Base-by-base conservation (phyloP, 1,140 invertebrate genomes). In the Schlechtendalia chinensis region DNA sequence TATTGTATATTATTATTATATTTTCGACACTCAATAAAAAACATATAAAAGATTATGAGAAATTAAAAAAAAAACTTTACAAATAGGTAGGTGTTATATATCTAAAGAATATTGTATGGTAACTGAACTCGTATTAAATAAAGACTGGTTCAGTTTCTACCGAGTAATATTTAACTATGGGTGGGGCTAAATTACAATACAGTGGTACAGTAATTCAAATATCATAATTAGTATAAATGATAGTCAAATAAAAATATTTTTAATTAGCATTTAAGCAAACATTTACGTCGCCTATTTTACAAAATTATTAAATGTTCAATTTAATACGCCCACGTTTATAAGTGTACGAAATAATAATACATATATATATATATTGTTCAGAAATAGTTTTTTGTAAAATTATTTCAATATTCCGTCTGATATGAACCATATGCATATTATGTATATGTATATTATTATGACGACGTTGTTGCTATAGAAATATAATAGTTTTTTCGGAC, bases 391-490 rank as follows among this genome's bases (percentile, higher is more conserved):
- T 39, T 39, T 3, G 32, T 39, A 39, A 39, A 4, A 39, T 39
- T 39, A 39, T 39, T 39, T 39, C 32, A 39, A 39, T 39, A 39
- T 39, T 3, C 8, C 8, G 8, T 39, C 32, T 3, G 32, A 8
- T 39, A 39, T 12, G 47, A 1, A 14, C 8, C 11, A 5, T 19
- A 47, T 67, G 11, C 39, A 69, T 39, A 39, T 39, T 39, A 39
- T 39, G 32, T 39, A 39, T 39, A 39, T 39, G n/a, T n/a, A n/a
- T n/a, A n/a, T n/a, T n/a, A 39, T 39, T 39, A 39, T 12, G 6
- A 69, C 47, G 11, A 65, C 32, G 11, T 69, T 24, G 67, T 71
- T 71, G 47, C 67, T 71, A 71, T 71, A 22, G 67, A 71, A 71
- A 71, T 27, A 27, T 50, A 22, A 69, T 50, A 69, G 65, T 50